A percentile compares a stretch with the other conserved stretches of the same genome.
These are phyloP conservation scores for Istiophorus platypterus DNA, from an alignment of 2,113 vertebrate species.

Conservation along the genomic window DNA sequence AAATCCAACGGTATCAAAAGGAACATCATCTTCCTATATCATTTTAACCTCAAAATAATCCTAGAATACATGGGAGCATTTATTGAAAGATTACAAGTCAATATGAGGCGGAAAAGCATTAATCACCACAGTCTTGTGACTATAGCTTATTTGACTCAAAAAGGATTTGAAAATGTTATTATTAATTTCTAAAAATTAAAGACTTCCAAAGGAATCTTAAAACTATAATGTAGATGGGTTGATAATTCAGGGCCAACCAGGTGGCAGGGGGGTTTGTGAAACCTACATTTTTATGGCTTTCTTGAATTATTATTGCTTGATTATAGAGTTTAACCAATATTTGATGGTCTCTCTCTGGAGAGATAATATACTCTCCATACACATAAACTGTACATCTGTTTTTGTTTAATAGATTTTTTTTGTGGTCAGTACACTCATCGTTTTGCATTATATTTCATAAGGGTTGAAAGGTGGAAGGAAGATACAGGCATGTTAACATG, in stretches of 20 bases:
- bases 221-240: slow-evolving; percentile 4
- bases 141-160: slow-evolving; percentile 16
- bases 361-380: background rate
- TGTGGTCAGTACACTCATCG: background rate
- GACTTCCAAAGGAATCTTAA: background rate
- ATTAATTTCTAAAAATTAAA: background rate
- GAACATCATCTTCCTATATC: slow-evolving; percentile 11
- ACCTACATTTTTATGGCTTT: background rate
- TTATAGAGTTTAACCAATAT: background rate
- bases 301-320: background rate
- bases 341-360: background rate
- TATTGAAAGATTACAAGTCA: slow-evolving; percentile 24
- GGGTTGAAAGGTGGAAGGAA: background rate
- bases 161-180: background rate
- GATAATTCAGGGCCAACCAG: slow-evolving; percentile 1
- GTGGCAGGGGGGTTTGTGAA: background rate
- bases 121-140: slow-evolving; percentile 6
- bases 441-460: background rate
- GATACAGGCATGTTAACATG: background rate
- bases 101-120: slow-evolving; percentile 9
- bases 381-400: background rate
- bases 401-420: background rate
- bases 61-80: slow-evolving; percentile 32
- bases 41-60: slow-evolving; percentile 29
- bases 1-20: slow-evolving; percentile 14